Percentiles rank a stretch among this genome's conserved stretches.
Conservation (phyloP, 2,113 vertebrate genomes). For the Tragulus kanchil region DNA sequence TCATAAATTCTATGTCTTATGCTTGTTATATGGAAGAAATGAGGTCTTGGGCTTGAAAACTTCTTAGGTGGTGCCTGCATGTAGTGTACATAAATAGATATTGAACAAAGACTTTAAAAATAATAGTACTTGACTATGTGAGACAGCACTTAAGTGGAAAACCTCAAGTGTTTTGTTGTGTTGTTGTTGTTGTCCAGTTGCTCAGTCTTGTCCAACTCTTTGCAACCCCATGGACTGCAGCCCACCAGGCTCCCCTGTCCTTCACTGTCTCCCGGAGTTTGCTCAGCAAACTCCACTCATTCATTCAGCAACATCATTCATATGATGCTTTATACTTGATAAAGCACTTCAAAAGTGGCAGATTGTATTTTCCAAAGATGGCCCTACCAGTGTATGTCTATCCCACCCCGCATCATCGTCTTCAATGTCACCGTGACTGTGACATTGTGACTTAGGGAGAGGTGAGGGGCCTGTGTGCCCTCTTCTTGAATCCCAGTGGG, state of each 20-base stretch:
- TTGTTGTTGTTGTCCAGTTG: background rate
- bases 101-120: background rate
- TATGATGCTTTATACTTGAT: background rate
- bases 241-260: background rate
- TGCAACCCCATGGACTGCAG: background rate
- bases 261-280: background rate
- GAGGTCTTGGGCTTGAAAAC: background rate
- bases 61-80: background rate
- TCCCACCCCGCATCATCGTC: background rate
- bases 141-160: background rate
- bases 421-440: background rate
- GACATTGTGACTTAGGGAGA: background rate
- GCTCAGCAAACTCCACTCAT: background rate
- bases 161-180: too few species aligned
- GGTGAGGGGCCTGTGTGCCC: background rate
- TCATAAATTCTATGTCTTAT: background rate
- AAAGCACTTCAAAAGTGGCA: background rate
- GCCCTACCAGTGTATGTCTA: background rate
- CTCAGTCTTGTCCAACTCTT: background rate
- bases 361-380: slow-evolving; percentile 1
- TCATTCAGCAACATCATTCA: background rate
- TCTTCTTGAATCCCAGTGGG: background rate
- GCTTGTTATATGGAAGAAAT: background rate
- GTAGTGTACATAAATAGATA: background rate
- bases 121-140: background rate